Evolutionary conservation across 2,888 invertebrate genomes (phyloP).

Genomic region (Volucella zonaria): DNA sequence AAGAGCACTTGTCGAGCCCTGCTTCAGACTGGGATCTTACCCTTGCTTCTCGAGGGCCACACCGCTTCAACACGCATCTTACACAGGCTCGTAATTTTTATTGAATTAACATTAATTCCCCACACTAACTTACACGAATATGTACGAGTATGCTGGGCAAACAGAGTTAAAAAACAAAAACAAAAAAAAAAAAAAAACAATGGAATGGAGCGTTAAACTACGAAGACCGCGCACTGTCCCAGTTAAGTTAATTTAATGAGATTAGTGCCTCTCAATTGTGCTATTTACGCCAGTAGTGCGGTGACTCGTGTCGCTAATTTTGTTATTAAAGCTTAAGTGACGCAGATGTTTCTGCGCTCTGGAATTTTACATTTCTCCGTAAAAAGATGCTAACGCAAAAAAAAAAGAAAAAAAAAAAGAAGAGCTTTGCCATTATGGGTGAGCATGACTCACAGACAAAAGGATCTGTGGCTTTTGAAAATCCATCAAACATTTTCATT

Average conservation of each 20-base stretch:
- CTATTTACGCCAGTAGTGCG: conserved; percentile 66
- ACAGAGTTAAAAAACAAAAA: conserved; percentile 27
- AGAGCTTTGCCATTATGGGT: not conserved
- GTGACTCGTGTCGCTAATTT: conserved; percentile 74
- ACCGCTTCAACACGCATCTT: conserved; percentile 54
- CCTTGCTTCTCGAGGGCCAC: conserved; percentile 26
- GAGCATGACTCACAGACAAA: conserved; percentile 14
- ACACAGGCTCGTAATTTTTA: conserved; percentile 44
- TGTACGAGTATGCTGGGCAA: conserved; percentile 13
- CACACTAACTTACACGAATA: conserved; percentile 37
- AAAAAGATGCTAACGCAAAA: not conserved
- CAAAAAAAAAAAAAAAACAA: conserved; percentile 58
- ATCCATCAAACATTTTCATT: conserved; percentile 22
- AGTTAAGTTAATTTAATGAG: conserved; percentile 74
- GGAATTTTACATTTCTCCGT: conserved; percentile 23
- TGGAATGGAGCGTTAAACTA: conserved; percentile 59
- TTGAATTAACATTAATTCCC: conserved; percentile 72
- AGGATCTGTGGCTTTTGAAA: conserved; percentile 8
- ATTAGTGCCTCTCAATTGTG: conserved; percentile 74
- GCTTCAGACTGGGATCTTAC: conserved; percentile 38
- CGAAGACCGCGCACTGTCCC: conserved; percentile 70
- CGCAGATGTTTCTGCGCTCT: conserved; percentile 39
- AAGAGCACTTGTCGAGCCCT: conserved; percentile 71
- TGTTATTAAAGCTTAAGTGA: conserved; percentile 44
- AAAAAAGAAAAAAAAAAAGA: not conserved